Evolutionary conservation across 2,797 vertebrate species (phyloP).

Genomic region (Hipposideros larvatus): DNA sequence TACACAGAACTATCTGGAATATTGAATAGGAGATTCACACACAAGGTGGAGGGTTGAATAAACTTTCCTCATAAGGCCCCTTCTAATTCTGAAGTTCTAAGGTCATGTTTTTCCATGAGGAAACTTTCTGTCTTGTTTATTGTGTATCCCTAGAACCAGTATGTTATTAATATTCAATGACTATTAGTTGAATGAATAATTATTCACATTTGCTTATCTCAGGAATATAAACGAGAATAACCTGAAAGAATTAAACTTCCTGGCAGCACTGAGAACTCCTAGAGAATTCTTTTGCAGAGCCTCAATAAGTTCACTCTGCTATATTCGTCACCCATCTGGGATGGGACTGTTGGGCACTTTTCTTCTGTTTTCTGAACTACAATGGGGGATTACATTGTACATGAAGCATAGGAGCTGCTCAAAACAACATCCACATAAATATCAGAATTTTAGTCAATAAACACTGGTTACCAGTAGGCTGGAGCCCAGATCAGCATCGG

Average conservation of each 20-base stretch:
- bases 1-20: background rate
- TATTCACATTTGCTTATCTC: constrained; percentile 51
- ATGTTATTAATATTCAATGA: constrained; percentile 60
- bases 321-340: background rate
- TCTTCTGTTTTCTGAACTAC: constrained; percentile 65
- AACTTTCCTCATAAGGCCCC: constrained; percentile 1
- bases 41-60: constrained; percentile 21
- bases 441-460: constrained; percentile 67
- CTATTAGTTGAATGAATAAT: constrained; percentile 6
- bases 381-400: background rate
- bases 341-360: background rate
- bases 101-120: constrained; percentile 50
- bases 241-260: constrained; percentile 54
- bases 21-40: constrained; percentile 33
- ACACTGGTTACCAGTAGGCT: constrained; percentile 62
- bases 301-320: background rate
- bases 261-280: constrained; percentile 1
- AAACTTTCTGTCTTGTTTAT: constrained; percentile 65
- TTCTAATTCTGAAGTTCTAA: constrained; percentile 62
- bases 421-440: constrained; percentile 35
- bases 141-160: constrained; percentile 42
- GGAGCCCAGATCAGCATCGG: constrained; percentile 51
- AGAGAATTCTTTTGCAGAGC: constrained; percentile 32
- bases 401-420: constrained; percentile 18
- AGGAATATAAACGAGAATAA: constrained; percentile 55